Percentiles rank a stretch among this genome's conserved stretches.
These are phyloP conservation scores for Apostichopus parvimensis DNA, from an alignment of 35 echinoderm and acorn worm species.

Conservation along the genomic window DNA sequence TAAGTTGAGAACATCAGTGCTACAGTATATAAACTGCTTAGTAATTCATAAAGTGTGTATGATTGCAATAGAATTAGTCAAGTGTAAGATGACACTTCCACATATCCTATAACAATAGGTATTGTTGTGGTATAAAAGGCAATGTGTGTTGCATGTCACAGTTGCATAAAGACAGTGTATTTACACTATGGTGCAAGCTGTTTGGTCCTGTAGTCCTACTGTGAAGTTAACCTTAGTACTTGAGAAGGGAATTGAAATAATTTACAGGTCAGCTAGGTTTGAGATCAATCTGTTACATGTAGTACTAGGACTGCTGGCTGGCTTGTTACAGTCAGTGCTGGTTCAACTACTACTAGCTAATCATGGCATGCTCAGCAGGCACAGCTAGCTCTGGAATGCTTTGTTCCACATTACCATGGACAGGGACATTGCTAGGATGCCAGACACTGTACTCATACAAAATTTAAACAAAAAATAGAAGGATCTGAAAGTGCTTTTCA, in stretches of 20 bases:
- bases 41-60: no score
- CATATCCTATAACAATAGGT: not conserved
- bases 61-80: no score
- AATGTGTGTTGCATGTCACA: not conserved
- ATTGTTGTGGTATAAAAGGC: not conserved
- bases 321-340: not conserved
- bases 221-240: not conserved
- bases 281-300: not conserved
- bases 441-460: not conserved
- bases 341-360: not conserved
- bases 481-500: no score
- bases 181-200: not conserved
- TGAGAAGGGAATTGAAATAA: not conserved
- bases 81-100: no score
- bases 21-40: no score
- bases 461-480: not conserved
- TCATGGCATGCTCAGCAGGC: not conserved
- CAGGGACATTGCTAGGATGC: conserved; percentile 16
- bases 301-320: no score
- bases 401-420: not conserved
- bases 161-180: not conserved
- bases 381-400: conserved; percentile 4
- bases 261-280: not conserved
- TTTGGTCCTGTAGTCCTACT: not conserved
- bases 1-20: no score